Evolutionary conservation across 1,140 invertebrate genomes (phyloP), one percentile per base, ranked within the genome.

Genomic region (Bradynema listronoti): DNA sequence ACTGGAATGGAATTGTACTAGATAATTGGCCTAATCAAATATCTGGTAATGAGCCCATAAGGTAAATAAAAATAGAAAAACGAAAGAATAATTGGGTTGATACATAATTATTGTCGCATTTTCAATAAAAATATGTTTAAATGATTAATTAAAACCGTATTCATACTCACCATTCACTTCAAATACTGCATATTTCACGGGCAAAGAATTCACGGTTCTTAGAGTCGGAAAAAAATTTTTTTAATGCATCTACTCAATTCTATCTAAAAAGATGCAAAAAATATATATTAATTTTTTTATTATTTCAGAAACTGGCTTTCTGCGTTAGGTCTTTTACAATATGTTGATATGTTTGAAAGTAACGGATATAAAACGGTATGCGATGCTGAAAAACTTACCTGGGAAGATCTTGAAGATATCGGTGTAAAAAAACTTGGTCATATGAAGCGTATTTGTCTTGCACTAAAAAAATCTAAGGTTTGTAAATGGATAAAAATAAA

Each of bases 371-470:
- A 86, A 63, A 88, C 87, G 19, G 89, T 98, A 43, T 87, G 93
- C 70, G 78, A 82, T 46, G 79, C 85, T 46, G 89, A 88, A 34
- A 90, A 94, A 74, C 84, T 97, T 36, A 90, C 89, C 59, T 92
- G 91, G 94, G 59, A 66, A 24, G 94, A 98, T 82, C 84, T 98
- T 66, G 94, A 98, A 82, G 94, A 98, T 30, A 93, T 96, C 78
- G 94, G 94, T 47, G 94, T 98, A 66, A 80, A 80, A 58, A 83
- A 82, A 71, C 70, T 84, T 56, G 94, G 94, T 25, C 94, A 98
- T 80, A 93, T 98, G 80, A 99, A 99, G 83, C 92, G 95, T 81
- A 87, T 98, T 64, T 85, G 93, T 68, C 81, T 98, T 66, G 93
- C 92, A 53, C 94, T 97, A 67, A 96, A 97, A 79, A 84, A 91